Base-by-base conservation (phyloP, 2,888 invertebrate species). In the Mythimna loreyi region DNA sequence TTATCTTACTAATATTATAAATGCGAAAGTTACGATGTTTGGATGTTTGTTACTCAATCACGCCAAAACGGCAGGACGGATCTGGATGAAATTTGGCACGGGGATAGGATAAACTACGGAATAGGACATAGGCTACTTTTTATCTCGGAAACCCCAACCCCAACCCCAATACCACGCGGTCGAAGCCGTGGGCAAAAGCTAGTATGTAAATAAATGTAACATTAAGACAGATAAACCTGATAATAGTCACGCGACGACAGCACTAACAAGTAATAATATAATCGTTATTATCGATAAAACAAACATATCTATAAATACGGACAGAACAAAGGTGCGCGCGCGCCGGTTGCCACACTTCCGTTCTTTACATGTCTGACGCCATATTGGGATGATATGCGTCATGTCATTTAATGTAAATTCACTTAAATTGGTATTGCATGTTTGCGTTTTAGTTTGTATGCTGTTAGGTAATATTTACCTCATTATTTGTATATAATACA, bases 301-400 rank as follows among this genome's bases (percentile, higher is more conserved):
- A 25, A 25, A 57, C 56, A 72, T 74, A 58, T 50, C 57, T 67
- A 47, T 58, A 58, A 67, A 73, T 63, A 63, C 50, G 21, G 57
- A 52, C 47, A 47, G 33, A 60, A 66, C 66, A 66, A 70, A 56
- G 60, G 59, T 75, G 77, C 71, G 78, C 66, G 53, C 36, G 80
- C 78, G 79, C 16, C 40, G 36, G 43, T 11, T 67, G 43, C 55
- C 63, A 62, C 61, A 78, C 58, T 71, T 78, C 78, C 78, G 81
- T 21, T 71, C 53, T 33, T 40, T 21, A 62, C 59, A 61, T 71
- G 13, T 64, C 45, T 53, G 63, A 9, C 43, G 61, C 71, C 66
- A 67, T 80, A 50, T 71, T 75, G 36, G 53, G 30, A 68, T 47
- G 25, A 40, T 40, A 59, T 49, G 43, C 40, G 55, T 66, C 64